Evolutionary conservation across 2,888 invertebrate species (phyloP).

Genomic region (Tipula vernalis): DNA sequence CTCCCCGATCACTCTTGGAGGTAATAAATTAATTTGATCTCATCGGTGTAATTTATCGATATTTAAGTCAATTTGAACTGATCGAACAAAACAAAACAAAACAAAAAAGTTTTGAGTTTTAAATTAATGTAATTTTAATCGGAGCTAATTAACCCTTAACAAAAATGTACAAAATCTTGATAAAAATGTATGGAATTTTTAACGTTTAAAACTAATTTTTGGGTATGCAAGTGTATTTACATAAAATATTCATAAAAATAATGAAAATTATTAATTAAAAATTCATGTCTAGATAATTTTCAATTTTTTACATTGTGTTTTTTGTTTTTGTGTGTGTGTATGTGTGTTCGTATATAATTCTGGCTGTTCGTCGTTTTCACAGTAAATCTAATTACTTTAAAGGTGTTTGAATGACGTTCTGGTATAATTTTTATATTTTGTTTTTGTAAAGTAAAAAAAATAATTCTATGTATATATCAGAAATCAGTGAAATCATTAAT

Average conservation of each 20-base stretch:
- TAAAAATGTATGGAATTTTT: background rate
- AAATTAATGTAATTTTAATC: background rate
- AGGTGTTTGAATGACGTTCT: constrained; percentile 19
- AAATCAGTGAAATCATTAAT: constrained; percentile 19
- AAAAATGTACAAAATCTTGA: background rate
- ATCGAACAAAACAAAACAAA: background rate
- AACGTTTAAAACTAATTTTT: background rate
- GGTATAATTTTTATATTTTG: background rate
- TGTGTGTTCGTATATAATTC: background rate
- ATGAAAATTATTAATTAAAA: background rate
- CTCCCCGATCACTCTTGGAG: background rate
- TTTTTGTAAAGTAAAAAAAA: background rate
- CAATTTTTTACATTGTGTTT: background rate
- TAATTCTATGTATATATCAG: constrained; percentile 7
- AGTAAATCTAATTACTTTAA: constrained; percentile 19
- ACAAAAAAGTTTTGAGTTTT: background rate
- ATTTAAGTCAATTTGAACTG: background rate
- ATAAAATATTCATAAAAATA: background rate
- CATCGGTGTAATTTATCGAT: background rate
- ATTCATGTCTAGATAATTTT: background rate
- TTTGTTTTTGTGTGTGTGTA: background rate
- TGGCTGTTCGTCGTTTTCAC: constrained; percentile 14
- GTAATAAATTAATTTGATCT: background rate
- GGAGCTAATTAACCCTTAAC: background rate
- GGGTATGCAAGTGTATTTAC: background rate